Evolutionary conservation across 2,797 vertebrate species (phyloP).

Genomic region (Protonibea diacanthus): DNA sequence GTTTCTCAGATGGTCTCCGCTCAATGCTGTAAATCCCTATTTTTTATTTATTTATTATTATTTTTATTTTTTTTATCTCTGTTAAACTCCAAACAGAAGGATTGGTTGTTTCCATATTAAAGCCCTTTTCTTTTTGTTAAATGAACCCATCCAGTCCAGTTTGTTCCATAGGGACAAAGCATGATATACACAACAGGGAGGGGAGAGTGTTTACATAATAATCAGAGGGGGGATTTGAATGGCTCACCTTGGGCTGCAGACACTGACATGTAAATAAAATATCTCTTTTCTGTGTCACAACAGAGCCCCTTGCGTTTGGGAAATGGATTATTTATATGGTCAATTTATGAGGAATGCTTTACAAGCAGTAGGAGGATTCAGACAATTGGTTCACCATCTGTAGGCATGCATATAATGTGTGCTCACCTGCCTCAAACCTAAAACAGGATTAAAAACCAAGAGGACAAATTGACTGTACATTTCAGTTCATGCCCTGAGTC

Average conservation of each 20-base stretch:
- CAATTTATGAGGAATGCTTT: slow-evolving; percentile 56
- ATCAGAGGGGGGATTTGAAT: slow-evolving; percentile 63
- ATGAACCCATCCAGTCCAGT: slow-evolving; percentile 67
- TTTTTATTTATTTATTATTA: neutral
- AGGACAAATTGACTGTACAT: slow-evolving; percentile 3
- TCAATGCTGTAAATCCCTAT: slow-evolving; percentile 54
- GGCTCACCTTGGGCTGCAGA: slow-evolving; percentile 68
- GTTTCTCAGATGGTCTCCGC: slow-evolving; percentile 65
- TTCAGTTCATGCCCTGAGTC: neutral
- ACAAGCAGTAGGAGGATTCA: slow-evolving; percentile 48
- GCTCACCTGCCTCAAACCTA: slow-evolving; percentile 13
- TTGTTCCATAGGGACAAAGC: slow-evolving; percentile 73
- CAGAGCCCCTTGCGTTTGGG: slow-evolving; percentile 34
- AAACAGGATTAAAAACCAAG: slow-evolving; percentile 8
- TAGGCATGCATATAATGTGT: slow-evolving; percentile 23
- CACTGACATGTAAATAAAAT: slow-evolving; percentile 60
- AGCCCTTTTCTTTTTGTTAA: slow-evolving; percentile 73
- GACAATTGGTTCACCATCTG: slow-evolving; percentile 51
- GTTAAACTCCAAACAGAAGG: slow-evolving; percentile 66
- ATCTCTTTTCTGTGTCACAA: slow-evolving; percentile 58
- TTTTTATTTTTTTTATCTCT: slow-evolving; percentile 50
- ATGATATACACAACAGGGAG: slow-evolving; percentile 52
- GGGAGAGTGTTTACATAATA: slow-evolving; percentile 71
- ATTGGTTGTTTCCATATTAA: slow-evolving; percentile 73
- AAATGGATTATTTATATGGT: slow-evolving; percentile 57